Conservation (phyloP, 2,888 invertebrate species). For the Alloplasta piceator region DNA sequence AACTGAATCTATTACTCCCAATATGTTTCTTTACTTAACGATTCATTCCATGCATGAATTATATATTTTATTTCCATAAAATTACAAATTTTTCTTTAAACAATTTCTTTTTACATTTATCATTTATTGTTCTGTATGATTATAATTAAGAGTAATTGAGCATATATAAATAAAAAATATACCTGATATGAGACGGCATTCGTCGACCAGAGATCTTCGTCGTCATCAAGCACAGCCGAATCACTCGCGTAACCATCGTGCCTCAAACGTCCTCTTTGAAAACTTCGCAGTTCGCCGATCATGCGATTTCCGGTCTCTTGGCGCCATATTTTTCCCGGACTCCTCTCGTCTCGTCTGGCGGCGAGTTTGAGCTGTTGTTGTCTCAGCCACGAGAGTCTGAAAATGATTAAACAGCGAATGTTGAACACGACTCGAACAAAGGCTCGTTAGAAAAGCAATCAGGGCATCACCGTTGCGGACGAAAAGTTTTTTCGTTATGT, state of each 20-base stretch:
- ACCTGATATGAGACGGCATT: conserved; percentile 78
- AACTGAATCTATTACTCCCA: too few species aligned
- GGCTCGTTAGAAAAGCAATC: conserved; percentile 53
- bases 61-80: too few species aligned
- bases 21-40: too few species aligned
- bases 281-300: conserved; percentile 85
- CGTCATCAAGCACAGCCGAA: conserved; percentile 91
- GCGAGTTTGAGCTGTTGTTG: conserved; percentile 92
- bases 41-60: too few species aligned
- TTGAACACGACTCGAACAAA: conserved; percentile 41
- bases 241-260: conserved; percentile 92
- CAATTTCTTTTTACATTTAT: not conserved
- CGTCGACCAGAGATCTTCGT: conserved; percentile 85
- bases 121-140: not conserved
- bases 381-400: conserved; percentile 89
- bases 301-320: conserved; percentile 89
- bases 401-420: conserved; percentile 10
- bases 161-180: too few species aligned
- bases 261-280: conserved; percentile 84
- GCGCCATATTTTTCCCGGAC: conserved; percentile 85
- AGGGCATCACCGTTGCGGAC: conserved; percentile 54
- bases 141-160: not conserved
- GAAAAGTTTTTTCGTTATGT: conserved; percentile 28
- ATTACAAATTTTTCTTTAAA: too few species aligned
- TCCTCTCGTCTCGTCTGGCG: conserved; percentile 88